A percentile compares a stretch with the other conserved stretches of the same genome.
phyloP scores from a whole-genome alignment of 2,113 vertebrate genomes.

The Meles meles region DNA sequence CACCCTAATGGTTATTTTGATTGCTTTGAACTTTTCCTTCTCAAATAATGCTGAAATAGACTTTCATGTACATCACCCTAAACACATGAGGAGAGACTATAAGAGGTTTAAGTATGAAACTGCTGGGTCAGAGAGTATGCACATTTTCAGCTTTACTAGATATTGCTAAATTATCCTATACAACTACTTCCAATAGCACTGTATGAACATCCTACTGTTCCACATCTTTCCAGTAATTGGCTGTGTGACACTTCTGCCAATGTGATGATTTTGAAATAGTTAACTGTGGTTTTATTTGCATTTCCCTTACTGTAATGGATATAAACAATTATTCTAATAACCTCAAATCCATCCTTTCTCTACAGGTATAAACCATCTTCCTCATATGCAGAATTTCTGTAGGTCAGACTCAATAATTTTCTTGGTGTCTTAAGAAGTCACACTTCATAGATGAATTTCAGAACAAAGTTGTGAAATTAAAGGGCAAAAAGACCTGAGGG shows the following conservation, averaged over 20 bases:
- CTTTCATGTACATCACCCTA: neutral
- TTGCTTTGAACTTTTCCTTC: neutral
- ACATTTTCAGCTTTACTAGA: neutral
- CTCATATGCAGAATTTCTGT: neutral
- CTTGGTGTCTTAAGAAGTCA: constrained; percentile 17
- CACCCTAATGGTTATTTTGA: neutral
- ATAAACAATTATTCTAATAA: neutral
- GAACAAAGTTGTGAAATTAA: constrained; percentile 29
- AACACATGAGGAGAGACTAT: neutral
- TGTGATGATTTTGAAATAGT: neutral
- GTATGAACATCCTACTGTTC: neutral
- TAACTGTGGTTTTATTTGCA: neutral
- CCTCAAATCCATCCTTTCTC: neutral
- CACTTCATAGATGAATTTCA: neutral
- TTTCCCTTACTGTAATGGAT: neutral
- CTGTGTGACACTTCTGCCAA: neutral
- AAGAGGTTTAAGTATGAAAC: neutral
- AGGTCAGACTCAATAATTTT: neutral
- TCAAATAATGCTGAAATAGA: neutral
- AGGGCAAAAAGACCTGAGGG: neutral
- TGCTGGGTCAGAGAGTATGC: neutral
- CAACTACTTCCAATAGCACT: neutral
- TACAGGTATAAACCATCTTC: neutral
- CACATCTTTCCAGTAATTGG: neutral
- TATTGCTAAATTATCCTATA: neutral